Conservation (phyloP, 2,888 invertebrate species). For the Phengaris arion region DNA sequence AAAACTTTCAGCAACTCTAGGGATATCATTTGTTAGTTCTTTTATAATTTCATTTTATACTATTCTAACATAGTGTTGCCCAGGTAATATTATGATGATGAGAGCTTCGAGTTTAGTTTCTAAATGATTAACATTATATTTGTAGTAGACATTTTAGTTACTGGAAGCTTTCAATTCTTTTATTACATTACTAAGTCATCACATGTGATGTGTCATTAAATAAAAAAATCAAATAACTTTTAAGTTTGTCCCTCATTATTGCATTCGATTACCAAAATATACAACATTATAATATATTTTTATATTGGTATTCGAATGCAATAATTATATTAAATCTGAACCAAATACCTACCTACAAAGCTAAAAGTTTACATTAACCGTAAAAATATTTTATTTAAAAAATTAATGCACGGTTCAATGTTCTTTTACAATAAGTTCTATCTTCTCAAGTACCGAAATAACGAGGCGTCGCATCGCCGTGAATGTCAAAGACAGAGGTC, state of each 20-base stretch:
- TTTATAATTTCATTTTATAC: not conserved
- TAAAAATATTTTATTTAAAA: not conserved
- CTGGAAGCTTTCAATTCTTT: not conserved
- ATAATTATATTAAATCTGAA: too few relatives aligned
- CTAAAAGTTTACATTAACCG: too few relatives aligned
- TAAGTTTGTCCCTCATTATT: too few relatives aligned
- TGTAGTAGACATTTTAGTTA: not conserved
- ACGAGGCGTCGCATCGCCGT: slow-evolving; percentile 52
- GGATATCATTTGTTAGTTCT: not conserved
- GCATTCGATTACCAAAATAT: too few relatives aligned
- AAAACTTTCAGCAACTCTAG: not conserved
- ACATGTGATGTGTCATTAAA: too few relatives aligned
- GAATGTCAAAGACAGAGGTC: slow-evolving; percentile 72
- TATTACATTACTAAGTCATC: not conserved
- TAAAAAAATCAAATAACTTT: too few relatives aligned
- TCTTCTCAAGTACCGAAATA: slow-evolving; percentile 51
- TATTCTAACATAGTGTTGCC: too few relatives aligned
- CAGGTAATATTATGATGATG: too few relatives aligned
- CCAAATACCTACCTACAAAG: too few relatives aligned
- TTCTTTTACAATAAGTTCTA: slow-evolving; percentile 49
- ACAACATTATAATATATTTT: too few relatives aligned
- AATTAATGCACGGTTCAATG: not conserved
- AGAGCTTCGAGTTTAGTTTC: not conserved
- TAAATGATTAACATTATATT: not conserved
- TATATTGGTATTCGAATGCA: too few relatives aligned